Evolutionary conservation across 2,888 invertebrate genomes (phyloP).

Genomic region (Atrina japonica): DNA sequence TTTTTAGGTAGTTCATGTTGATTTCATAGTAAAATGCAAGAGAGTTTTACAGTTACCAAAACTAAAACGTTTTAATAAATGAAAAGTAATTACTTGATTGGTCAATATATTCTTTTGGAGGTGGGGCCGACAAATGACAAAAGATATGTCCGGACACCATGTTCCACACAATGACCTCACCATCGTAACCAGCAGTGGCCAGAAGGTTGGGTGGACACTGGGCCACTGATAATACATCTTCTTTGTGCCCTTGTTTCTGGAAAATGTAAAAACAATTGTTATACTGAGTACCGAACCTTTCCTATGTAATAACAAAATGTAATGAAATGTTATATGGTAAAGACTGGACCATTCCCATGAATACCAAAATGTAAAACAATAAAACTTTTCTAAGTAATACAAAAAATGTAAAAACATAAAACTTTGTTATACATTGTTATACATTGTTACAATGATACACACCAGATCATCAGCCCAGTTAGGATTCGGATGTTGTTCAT

Average conservation of each 20-base stretch:
- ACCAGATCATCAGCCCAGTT: slow-evolving; percentile 80
- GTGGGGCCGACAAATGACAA: slow-evolving; percentile 76
- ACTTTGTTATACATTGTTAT: too few species aligned
- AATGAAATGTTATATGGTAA: too few species aligned
- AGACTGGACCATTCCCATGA: too few species aligned
- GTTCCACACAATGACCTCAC: slow-evolving; percentile 81
- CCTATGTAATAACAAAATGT: too few species aligned
- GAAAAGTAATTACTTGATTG: slow-evolving; percentile 73
- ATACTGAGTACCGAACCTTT: not conserved
- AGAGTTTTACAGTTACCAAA: too few species aligned
- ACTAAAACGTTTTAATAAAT: too few species aligned
- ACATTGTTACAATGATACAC: too few species aligned
- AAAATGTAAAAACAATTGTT: slow-evolving; percentile 12
- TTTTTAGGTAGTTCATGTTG: too few species aligned
- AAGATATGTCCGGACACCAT: slow-evolving; percentile 81
- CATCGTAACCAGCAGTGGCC: slow-evolving; percentile 80
- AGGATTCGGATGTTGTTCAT: slow-evolving; percentile 75
- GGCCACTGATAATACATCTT: slow-evolving; percentile 79
- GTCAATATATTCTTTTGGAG: slow-evolving; percentile 70
- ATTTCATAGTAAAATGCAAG: too few species aligned
- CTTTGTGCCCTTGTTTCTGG: slow-evolving; percentile 78
- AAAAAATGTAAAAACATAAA: too few species aligned
- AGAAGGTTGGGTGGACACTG: slow-evolving; percentile 79
- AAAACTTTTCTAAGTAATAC: not conserved
- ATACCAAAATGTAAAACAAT: not conserved